Evolutionary conservation across 2,113 vertebrate species (phyloP).

Genomic region (Stegastes partitus): DNA sequence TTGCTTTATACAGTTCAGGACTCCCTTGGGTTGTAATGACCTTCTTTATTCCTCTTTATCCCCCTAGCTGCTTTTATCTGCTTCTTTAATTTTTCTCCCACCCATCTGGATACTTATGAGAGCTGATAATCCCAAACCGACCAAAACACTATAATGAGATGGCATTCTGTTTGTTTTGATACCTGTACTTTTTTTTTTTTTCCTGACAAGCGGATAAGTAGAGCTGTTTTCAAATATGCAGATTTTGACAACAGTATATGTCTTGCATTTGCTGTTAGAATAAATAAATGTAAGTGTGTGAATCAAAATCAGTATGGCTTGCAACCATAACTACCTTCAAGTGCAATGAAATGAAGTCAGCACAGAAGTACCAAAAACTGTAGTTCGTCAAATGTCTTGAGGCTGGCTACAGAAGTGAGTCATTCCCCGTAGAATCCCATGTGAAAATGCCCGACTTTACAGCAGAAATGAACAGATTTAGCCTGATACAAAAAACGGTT

Average conservation of each 20-base stretch:
- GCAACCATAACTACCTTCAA: neutral
- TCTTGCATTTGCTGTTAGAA: constrained; percentile 2
- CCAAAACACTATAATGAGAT: neutral
- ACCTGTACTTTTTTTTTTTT: neutral
- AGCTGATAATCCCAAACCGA: constrained; percentile 8
- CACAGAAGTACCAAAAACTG: no score
- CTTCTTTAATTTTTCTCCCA: constrained; percentile 3
- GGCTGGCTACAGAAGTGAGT: no score
- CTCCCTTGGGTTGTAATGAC: constrained; percentile 1
- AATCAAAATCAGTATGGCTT: neutral
- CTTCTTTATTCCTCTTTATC: neutral
- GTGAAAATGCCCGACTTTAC: no score
- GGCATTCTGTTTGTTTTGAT: constrained; percentile 2
- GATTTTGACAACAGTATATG: neutral
- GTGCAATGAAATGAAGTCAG: no score
- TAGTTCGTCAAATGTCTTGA: no score
- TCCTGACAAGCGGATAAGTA: neutral
- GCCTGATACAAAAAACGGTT: no score
- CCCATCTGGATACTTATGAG: constrained; percentile 3
- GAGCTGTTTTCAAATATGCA: neutral
- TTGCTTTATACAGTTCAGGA: neutral
- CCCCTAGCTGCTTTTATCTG: constrained; percentile 9
- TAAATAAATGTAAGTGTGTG: neutral
- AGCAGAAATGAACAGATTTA: no score
- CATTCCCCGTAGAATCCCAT: no score